Conservation (phyloP, 2,797 vertebrate genomes). For the Lepus townsendii region DNA sequence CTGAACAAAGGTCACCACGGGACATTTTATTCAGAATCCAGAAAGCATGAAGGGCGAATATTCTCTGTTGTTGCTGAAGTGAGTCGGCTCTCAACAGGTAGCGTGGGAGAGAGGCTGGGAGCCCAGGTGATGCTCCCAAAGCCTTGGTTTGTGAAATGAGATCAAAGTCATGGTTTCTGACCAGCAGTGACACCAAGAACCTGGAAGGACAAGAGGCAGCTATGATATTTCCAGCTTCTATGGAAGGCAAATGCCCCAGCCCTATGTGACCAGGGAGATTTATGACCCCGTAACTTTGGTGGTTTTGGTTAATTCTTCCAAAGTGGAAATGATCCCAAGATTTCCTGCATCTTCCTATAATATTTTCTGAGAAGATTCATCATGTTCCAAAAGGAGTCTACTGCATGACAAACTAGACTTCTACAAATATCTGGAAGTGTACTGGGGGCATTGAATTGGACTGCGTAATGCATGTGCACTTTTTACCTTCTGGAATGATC, state of each 20-base stretch:
- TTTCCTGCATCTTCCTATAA: not conserved
- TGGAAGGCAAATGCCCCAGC: not conserved
- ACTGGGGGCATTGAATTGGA: not conserved
- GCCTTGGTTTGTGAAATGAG: not conserved
- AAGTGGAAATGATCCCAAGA: not conserved
- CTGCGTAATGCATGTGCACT: not conserved
- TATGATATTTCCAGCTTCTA: not conserved
- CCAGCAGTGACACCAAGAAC: not conserved
- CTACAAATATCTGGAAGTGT: not conserved
- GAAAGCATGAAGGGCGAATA: not conserved
- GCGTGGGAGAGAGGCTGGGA: not conserved
- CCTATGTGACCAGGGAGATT: not conserved
- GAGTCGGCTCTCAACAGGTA: not conserved
- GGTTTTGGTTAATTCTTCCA: conserved; percentile 24
- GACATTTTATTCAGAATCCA: not conserved
- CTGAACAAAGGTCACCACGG: not conserved
- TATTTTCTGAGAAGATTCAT: conserved; percentile 31
- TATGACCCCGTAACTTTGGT: not conserved
- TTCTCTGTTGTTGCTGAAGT: not conserved
- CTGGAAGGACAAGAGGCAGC: not conserved
- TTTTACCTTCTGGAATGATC: not conserved
- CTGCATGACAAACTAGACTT: not conserved
- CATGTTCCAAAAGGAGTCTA: not conserved
- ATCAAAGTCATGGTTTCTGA: not conserved
- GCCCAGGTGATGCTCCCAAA: not conserved